phyloP scores from a whole-genome alignment of 2,113 vertebrate species.

The Albula goreensis region DNA sequence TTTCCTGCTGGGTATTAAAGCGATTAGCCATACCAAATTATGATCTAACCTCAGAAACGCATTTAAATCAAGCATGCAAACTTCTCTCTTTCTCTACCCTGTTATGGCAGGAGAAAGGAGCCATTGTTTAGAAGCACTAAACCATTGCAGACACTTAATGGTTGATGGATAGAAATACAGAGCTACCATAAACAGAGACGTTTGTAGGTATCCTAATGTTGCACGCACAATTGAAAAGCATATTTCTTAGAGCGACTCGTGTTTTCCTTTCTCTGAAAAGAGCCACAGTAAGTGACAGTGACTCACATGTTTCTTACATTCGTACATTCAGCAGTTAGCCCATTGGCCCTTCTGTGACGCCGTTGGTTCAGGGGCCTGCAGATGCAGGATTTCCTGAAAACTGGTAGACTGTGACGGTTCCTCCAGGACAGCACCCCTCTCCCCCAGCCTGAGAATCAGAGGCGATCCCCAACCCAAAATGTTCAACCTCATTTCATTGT shows the following conservation, averaged over 20 bases:
- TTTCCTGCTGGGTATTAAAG: slow-evolving; percentile 32
- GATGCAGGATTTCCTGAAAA: not conserved
- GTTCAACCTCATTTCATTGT: not conserved
- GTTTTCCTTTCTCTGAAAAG: not conserved
- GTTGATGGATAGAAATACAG: not conserved
- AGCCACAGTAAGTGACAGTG: not conserved
- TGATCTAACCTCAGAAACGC: slow-evolving; percentile 44
- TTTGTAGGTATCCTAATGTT: not conserved
- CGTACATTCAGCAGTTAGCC: not conserved
- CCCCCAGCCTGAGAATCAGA: not conserved
- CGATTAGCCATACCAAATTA: slow-evolving; percentile 41
- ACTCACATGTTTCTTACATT: slow-evolving; percentile 3
- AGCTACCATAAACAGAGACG: not conserved
- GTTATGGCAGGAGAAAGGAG: not conserved
- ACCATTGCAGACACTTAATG: slow-evolving; percentile 10
- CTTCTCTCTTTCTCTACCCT: slow-evolving; percentile 4
- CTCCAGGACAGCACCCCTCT: not conserved
- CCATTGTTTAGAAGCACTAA: slow-evolving; percentile 21
- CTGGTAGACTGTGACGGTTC: not conserved
- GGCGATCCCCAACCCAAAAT: not conserved
- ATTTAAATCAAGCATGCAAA: slow-evolving; percentile 31
- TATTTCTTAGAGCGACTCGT: not conserved
- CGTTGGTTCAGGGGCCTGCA: not conserved
- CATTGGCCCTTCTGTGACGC: not conserved
- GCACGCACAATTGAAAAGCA: slow-evolving; percentile 8